Conservation (phyloP, 1,140 invertebrate species). For the Sogatella furcifera region DNA sequence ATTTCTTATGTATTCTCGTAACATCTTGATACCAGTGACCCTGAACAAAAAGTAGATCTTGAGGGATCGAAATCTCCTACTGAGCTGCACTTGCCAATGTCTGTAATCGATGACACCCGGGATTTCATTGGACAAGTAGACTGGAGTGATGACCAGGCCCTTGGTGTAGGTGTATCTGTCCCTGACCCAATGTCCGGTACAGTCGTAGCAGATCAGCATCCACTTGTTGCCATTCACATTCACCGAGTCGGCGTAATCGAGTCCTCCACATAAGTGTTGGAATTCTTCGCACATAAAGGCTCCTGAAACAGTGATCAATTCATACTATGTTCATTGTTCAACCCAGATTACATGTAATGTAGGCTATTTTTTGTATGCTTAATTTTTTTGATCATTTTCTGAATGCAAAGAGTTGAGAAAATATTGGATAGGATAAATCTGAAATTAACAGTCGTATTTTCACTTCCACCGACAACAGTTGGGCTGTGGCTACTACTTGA, state of each 20-base stretch:
- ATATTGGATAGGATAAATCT: too few species aligned
- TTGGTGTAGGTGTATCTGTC: constrained; percentile 75
- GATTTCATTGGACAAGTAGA: constrained; percentile 75
- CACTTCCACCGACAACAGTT: too few species aligned
- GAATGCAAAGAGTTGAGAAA: too few species aligned
- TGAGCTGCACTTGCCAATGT: constrained; percentile 85
- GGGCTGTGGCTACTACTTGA: too few species aligned
- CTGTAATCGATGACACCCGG: constrained; percentile 73
- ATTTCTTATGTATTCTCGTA: constrained; percentile 75
- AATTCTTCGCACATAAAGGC: constrained; percentile 79
- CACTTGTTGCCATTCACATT: constrained; percentile 93
- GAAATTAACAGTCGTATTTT: too few species aligned
- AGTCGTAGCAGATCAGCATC: constrained; percentile 83
- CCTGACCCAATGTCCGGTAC: constrained; percentile 81
- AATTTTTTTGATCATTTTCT: too few species aligned
- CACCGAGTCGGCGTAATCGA: constrained; percentile 80
- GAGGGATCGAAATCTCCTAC: constrained; percentile 70
- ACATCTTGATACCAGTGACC: constrained; percentile 66
- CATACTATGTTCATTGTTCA: too few species aligned
- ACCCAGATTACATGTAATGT: too few species aligned
- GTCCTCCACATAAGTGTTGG: constrained; percentile 55
- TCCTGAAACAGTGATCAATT: constrained; percentile 49
- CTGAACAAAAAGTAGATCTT: constrained; percentile 86
- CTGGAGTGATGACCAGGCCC: constrained; percentile 82
- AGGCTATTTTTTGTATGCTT: too few species aligned